A percentile compares a stretch with the other conserved stretches of the same genome.
Conservation (phyloP, 35 echinoderm and acorn worm genomes). For the Apostichopus japonicus region DNA sequence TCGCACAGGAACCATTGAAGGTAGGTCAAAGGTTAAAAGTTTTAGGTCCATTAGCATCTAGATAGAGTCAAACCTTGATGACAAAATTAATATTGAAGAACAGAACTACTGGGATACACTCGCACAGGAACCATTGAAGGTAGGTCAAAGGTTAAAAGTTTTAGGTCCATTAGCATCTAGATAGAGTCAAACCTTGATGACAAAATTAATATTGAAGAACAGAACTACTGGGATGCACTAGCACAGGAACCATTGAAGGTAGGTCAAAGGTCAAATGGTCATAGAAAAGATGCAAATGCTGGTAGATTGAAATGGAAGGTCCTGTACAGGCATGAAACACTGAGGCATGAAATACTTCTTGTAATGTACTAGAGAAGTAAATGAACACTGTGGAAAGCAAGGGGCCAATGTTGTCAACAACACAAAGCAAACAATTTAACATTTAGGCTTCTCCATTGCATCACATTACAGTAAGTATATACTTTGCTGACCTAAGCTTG, state of each 20-base stretch:
- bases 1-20: slow-evolving; percentile 62
- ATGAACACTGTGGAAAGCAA: no score
- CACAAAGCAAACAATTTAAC: no score
- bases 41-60: slow-evolving; percentile 52
- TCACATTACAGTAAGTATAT: no score
- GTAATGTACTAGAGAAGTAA: no score
- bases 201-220: slow-evolving; percentile 36
- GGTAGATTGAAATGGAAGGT: no score
- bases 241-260: slow-evolving; percentile 68
- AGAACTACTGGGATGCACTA: slow-evolving; percentile 55
- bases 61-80: slow-evolving; percentile 42
- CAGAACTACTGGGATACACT: slow-evolving; percentile 57
- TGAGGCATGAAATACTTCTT: not conserved
- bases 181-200: slow-evolving; percentile 53
- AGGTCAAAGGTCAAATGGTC: not conserved
- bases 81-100: slow-evolving; percentile 38
- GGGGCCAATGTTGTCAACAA: no score
- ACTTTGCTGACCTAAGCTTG: no score
- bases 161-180: slow-evolving; percentile 51
- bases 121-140: slow-evolving; percentile 61
- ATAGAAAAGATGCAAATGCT: no score
- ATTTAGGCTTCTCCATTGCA: no score
- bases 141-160: not conserved
- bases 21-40: slow-evolving; percentile 25
- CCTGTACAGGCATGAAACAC: no score